A percentile compares a stretch with the other conserved stretches of the same genome.
These are phyloP conservation scores for Anniella stebbinsi DNA, from an alignment of 2,797 vertebrate species.

Conservation along the genomic window DNA sequence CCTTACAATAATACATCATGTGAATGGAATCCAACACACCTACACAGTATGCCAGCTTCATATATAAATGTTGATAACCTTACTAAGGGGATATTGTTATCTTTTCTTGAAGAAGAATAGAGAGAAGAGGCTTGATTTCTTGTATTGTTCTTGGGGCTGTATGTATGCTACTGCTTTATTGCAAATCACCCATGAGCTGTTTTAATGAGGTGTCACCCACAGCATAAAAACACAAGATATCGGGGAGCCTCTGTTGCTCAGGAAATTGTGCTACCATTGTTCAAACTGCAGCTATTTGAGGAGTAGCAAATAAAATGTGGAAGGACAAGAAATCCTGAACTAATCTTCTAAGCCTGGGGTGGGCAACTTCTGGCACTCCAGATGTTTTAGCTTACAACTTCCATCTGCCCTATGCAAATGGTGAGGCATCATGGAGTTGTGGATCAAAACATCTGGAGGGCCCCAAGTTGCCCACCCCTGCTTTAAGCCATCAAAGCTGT, in stretches of 20 bases:
- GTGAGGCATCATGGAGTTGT: too few relatives aligned
- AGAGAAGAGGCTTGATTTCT: constrained; percentile 18
- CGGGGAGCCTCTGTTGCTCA: background rate
- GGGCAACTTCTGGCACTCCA: too few relatives aligned
- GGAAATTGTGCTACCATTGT: background rate
- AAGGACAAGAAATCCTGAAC: background rate
- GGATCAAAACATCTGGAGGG: too few relatives aligned
- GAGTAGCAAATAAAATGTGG: background rate
- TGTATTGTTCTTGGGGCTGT: background rate
- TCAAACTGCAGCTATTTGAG: background rate
- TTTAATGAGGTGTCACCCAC: background rate
- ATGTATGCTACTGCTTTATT: background rate
- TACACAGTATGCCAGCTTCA: background rate
- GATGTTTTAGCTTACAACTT: too few relatives aligned
- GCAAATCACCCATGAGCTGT: background rate
- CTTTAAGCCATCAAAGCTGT: background rate
- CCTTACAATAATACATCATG: constrained; percentile 15
- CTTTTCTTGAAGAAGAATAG: background rate
- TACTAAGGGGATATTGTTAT: background rate
- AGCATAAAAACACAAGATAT: background rate
- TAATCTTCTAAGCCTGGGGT: too few relatives aligned
- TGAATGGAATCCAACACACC: background rate
- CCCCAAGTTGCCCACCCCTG: too few relatives aligned
- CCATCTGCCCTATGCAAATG: too few relatives aligned
- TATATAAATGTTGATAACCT: background rate